phyloP scores from a whole-genome alignment of 1,140 invertebrate genomes.

The Homarus americanus region DNA sequence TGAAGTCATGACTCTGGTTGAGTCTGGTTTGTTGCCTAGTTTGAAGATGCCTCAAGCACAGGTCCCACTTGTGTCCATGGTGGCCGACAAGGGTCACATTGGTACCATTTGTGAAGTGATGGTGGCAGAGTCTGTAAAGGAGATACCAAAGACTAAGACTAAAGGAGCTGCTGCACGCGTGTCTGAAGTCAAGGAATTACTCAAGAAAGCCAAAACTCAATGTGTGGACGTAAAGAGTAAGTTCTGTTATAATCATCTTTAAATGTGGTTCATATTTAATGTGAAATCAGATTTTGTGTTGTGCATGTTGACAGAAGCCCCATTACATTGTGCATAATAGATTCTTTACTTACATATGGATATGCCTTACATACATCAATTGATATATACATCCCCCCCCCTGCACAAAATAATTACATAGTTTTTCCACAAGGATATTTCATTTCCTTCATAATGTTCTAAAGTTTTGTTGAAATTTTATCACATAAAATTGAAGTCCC shows the following conservation, averaged over 20 bases:
- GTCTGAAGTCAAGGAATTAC: conserved; percentile 63
- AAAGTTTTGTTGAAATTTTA: too few species aligned
- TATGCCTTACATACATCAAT: neutral
- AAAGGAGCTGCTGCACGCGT: conserved; percentile 64
- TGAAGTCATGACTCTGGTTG: conserved; percentile 76
- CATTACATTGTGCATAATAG: neutral
- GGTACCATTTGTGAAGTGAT: conserved; percentile 71
- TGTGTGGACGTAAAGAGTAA: conserved; percentile 74
- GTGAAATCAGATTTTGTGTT: neutral
- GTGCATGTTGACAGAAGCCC: neutral
- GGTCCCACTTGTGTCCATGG: conserved; percentile 68
- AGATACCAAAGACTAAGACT: conserved; percentile 49
- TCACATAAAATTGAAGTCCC: too few species aligned
- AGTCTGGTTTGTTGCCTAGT: conserved; percentile 66
- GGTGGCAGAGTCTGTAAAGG: conserved; percentile 68
- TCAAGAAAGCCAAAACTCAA: conserved; percentile 70
- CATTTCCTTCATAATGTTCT: too few species aligned
- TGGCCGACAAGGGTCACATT: conserved; percentile 71
- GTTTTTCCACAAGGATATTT: too few species aligned
- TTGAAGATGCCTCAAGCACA: conserved; percentile 67
- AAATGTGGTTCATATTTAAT: neutral
- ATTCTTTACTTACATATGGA: neutral
- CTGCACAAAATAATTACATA: too few species aligned
- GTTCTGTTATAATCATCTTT: conserved; percentile 25
- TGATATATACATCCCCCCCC: neutral